Evolutionary conservation across 1,140 invertebrate genomes (phyloP).

Genomic region (Ceratina australensis): DNA sequence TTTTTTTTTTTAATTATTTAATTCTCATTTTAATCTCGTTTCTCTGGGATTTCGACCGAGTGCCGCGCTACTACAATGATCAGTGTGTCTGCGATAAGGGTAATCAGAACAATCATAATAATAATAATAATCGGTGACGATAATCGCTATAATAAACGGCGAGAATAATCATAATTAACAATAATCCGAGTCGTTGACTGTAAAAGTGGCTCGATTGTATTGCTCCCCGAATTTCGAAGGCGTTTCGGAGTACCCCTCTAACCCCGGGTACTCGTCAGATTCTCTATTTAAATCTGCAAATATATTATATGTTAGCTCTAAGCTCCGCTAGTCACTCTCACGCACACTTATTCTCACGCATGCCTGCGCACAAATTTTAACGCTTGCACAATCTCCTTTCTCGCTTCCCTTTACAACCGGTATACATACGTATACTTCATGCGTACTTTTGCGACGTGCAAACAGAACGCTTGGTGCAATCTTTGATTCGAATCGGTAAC

Average conservation of each 20-base stretch:
- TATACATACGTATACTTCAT: no score
- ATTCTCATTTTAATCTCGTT: neutral
- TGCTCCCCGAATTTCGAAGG: constrained; percentile 44
- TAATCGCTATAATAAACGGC: constrained; percentile 10
- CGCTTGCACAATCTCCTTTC: no score
- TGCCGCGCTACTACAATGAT: constrained; percentile 57
- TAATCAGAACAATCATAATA: constrained; percentile 28
- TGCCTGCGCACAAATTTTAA: constrained; percentile 16
- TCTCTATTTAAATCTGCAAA: no score
- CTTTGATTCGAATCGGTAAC: no score
- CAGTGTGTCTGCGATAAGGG: constrained; percentile 36
- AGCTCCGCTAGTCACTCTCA: no score
- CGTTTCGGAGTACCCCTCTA: neutral
- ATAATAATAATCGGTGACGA: constrained; percentile 3
- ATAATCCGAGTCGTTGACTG: constrained; percentile 42
- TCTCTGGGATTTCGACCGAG: constrained; percentile 37
- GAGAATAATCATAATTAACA: constrained; percentile 18
- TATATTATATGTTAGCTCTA: no score
- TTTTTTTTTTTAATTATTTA: neutral
- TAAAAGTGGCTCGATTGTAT: constrained; percentile 54
- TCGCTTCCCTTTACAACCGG: no score
- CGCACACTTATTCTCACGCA: no score
- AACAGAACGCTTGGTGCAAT: no score
- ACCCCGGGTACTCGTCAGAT: no score
- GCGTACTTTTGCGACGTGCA: neutral